These are phyloP conservation scores for Carcharodon carcharias DNA, from an alignment of 2,797 vertebrate genomes.

Conservation along the genomic window DNA sequence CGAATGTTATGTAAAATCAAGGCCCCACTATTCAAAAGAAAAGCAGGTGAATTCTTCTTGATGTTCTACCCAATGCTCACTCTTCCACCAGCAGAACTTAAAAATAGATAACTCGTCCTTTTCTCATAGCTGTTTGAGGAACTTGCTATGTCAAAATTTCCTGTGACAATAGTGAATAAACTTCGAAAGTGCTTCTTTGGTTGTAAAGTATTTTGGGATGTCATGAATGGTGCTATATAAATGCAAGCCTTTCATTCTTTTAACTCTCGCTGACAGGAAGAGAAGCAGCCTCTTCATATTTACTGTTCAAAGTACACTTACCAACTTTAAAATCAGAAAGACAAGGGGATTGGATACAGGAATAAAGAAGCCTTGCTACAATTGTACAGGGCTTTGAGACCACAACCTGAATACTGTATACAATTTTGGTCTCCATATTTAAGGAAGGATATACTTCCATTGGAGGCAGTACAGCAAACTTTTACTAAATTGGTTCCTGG, in stretches of 20 bases:
- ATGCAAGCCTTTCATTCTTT: background rate
- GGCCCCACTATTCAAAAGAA: background rate
- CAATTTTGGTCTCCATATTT: background rate
- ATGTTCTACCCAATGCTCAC: background rate
- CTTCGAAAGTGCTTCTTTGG: background rate
- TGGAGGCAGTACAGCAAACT: too few species aligned
- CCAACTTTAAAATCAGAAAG: background rate
- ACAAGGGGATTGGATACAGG: background rate
- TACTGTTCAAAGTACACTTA: background rate
- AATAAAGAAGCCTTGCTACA: background rate
- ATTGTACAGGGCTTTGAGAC: background rate
- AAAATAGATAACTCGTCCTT: background rate
- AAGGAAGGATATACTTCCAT: too few species aligned
- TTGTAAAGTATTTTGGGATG: background rate
- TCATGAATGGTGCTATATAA: background rate
- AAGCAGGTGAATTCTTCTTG: background rate
- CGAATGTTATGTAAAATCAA: background rate
- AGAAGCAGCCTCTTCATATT: background rate
- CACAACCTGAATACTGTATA: background rate
- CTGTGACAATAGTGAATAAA: background rate
- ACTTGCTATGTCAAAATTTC: background rate
- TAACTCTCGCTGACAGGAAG: background rate
- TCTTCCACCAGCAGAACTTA: background rate
- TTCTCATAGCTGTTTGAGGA: background rate
- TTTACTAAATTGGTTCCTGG: too few species aligned